phyloP scores from a whole-genome alignment of 2,888 invertebrate species.

The Melieria picta region DNA sequence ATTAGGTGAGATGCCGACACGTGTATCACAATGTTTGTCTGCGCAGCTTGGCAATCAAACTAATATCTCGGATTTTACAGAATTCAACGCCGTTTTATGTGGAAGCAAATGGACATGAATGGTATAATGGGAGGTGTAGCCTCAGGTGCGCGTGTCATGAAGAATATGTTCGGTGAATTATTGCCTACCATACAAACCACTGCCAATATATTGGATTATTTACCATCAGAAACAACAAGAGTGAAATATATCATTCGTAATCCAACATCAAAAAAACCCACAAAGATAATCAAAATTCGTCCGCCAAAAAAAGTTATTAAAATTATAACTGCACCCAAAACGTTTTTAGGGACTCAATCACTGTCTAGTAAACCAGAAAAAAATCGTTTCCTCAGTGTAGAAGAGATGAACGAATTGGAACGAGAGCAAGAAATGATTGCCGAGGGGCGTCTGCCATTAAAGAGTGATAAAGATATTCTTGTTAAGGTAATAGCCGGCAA shows the following conservation, averaged over 20 bases:
- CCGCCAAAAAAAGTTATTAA: conserved; percentile 56
- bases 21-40: too few species aligned
- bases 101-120: conserved; percentile 63
- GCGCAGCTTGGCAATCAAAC: too few species aligned
- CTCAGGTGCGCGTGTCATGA: conserved; percentile 54
- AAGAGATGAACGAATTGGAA: conserved; percentile 54
- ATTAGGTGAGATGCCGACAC: too few species aligned
- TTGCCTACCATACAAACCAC: conserved; percentile 45
- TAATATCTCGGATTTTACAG: conserved; percentile 33
- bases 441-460: conserved; percentile 53
- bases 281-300: conserved; percentile 57
- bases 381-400: conserved; percentile 41
- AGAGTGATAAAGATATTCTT: conserved; percentile 46
- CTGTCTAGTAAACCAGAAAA: conserved; percentile 31
- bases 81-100: conserved; percentile 65
- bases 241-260: conserved; percentile 60
- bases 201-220: conserved; percentile 45
- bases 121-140: conserved; percentile 57
- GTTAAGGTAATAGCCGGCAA: conserved; percentile 23
- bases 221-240: conserved; percentile 57
- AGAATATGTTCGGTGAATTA: conserved; percentile 55
- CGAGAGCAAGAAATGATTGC: conserved; percentile 61
- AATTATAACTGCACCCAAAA: conserved; percentile 49
- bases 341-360: conserved; percentile 32
- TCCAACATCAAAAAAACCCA: conserved; percentile 56